Conservation (phyloP, 2,888 invertebrate genomes). For the Hybos culiciformis region DNA sequence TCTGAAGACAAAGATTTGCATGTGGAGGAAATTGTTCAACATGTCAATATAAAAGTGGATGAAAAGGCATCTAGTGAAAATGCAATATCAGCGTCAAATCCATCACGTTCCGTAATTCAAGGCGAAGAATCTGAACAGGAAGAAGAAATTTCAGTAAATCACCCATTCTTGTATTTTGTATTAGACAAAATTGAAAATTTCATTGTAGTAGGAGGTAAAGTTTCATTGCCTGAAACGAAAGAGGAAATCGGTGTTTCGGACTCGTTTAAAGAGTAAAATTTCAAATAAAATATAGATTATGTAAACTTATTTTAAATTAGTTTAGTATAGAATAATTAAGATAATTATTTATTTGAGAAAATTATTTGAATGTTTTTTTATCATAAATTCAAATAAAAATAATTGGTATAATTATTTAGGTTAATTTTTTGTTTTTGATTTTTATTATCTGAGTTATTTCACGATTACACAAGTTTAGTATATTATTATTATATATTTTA, state of each 20-base stretch:
- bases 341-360: too few species aligned
- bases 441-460: too few species aligned
- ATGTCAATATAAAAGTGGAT: constrained; percentile 48
- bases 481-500: too few species aligned
- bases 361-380: too few species aligned
- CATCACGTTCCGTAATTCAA: constrained; percentile 17
- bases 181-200: constrained; percentile 43
- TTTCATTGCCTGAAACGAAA: constrained; percentile 37
- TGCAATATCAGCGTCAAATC: constrained; percentile 31
- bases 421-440: too few species aligned
- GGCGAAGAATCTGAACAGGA: constrained; percentile 18
- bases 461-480: too few species aligned
- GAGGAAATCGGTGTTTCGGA: constrained; percentile 9
- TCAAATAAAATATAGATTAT: background rate
- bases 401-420: too few species aligned
- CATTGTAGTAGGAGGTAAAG: constrained; percentile 46
- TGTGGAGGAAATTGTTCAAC: constrained; percentile 51
- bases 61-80: constrained; percentile 39
- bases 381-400: too few species aligned
- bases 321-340: too few species aligned
- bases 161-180: constrained; percentile 50
- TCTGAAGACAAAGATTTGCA: constrained; percentile 47
- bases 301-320: background rate
- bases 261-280: too few species aligned
- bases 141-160: constrained; percentile 39